phyloP scores from a whole-genome alignment of 2,797 vertebrate genomes.

The Manis pentadactyla region DNA sequence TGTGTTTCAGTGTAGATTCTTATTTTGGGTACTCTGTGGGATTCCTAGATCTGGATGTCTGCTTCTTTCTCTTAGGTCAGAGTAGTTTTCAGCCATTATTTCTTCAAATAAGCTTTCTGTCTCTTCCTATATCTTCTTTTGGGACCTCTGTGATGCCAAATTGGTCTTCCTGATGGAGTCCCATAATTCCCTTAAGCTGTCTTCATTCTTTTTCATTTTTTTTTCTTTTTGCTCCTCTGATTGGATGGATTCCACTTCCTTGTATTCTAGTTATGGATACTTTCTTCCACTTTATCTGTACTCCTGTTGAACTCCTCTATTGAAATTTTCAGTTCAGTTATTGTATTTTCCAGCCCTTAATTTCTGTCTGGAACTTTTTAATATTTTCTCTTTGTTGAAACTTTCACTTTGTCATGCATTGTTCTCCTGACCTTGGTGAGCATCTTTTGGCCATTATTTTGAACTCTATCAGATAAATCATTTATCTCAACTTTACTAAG shows the following conservation, averaged over 20 bases:
- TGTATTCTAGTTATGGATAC: background rate
- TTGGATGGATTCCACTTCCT: background rate
- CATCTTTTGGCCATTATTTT: background rate
- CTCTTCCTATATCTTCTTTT: background rate
- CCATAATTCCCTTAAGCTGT: background rate
- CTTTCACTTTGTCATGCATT: background rate
- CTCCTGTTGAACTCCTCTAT: background rate
- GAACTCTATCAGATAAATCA: background rate
- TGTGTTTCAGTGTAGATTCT: background rate
- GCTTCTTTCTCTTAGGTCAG: background rate
- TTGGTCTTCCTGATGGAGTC: background rate
- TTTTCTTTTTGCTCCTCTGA: background rate
- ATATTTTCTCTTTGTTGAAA: background rate
- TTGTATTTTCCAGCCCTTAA: background rate
- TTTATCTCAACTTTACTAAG: background rate
- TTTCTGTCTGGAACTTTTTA: background rate
- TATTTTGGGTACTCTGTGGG: background rate
- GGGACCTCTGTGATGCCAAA: background rate
- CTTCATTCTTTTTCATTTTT: background rate
- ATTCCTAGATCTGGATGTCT: background rate
- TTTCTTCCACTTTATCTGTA: background rate
- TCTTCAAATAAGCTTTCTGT: background rate
- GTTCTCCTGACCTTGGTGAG: background rate
- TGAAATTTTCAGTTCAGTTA: background rate
- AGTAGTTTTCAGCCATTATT: background rate